Conservation (phyloP, 2,113 vertebrate species). For the Antechinus stuartii region DNA sequence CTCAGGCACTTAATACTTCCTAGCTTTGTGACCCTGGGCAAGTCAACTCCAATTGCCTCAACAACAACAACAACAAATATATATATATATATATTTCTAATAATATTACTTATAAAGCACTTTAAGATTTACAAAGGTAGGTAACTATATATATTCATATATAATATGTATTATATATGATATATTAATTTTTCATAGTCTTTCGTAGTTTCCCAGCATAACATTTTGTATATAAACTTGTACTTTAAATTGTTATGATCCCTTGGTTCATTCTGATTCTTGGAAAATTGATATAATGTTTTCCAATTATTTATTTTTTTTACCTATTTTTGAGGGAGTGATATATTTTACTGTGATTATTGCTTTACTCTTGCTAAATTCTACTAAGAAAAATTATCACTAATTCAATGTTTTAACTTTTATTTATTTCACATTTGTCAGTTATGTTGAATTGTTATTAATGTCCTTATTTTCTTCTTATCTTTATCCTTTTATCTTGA, state of each 20-base stretch:
- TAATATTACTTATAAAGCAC: background rate
- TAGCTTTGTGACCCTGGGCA: no score
- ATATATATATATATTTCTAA: no score
- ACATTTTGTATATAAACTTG: background rate
- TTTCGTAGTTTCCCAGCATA: background rate
- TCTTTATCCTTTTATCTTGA: background rate
- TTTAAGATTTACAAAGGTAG: background rate
- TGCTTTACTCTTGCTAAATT: background rate
- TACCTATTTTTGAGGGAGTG: background rate
- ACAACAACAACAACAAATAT: no score
- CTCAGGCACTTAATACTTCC: no score
- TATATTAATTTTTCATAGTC: background rate
- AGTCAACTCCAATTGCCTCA: no score
- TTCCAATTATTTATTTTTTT: background rate
- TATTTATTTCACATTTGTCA: background rate
- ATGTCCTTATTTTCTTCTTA: background rate
- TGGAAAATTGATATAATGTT: background rate
- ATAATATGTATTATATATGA: background rate
- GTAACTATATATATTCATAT: background rate
- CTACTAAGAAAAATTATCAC: background rate
- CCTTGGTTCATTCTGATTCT: background rate
- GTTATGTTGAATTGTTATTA: background rate
- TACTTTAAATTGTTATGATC: background rate
- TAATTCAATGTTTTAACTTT: background rate
- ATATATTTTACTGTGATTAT: background rate